Evolutionary conservation across 2,797 vertebrate species (phyloP).

Genomic region (Heliangelus exortis): DNA sequence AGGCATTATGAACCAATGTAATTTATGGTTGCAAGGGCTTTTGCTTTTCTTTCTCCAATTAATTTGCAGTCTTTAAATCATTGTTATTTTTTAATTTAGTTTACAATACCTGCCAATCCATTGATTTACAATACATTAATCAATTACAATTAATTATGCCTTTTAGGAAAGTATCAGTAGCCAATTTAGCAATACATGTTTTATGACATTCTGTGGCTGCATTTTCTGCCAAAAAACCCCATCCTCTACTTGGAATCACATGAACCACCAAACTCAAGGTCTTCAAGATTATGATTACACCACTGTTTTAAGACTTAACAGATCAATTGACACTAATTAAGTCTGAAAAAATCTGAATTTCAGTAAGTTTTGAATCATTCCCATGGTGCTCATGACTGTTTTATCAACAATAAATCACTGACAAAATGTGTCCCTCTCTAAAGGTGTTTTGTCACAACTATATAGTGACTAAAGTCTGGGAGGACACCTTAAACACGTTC

Average conservation of each 20-base stretch:
- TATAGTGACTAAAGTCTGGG: neutral
- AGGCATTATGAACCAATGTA: neutral
- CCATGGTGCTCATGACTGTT: neutral
- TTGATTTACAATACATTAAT: neutral
- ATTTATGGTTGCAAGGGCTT: neutral
- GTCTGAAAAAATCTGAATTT: neutral
- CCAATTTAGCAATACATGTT: neutral
- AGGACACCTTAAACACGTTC: neutral
- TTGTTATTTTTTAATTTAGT: neutral
- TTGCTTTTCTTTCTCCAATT: neutral
- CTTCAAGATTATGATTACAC: neutral
- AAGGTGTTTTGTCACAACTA: neutral
- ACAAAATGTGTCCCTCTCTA: neutral
- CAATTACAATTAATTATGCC: neutral
- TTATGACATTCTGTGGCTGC: neutral
- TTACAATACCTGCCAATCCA: neutral
- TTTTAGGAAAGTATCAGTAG: neutral
- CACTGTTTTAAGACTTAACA: neutral
- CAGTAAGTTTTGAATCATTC: neutral
- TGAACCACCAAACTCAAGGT: neutral
- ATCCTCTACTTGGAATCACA: neutral
- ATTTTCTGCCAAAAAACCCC: neutral
- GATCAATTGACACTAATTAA: neutral
- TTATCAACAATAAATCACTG: neutral
- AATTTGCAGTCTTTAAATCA: neutral